A percentile compares a stretch with the other conserved stretches of the same genome.
Conservation (phyloP, 2,113 vertebrate species). For the Bagarius yarrelli region DNA sequence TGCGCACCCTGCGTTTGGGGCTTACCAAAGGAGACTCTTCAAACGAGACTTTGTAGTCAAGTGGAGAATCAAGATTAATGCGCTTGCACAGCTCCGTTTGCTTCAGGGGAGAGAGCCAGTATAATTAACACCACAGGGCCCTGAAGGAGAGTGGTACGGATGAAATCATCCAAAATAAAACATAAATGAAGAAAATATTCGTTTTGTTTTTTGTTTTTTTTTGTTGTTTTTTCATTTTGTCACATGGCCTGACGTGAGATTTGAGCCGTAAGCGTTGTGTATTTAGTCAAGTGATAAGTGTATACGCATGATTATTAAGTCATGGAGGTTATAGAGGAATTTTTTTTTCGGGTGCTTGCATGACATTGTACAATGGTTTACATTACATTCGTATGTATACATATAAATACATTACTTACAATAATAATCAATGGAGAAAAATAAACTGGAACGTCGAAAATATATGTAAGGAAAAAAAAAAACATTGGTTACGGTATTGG, state of each 20-base stretch:
- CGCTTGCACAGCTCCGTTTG: conserved; percentile 62
- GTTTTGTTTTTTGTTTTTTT: background rate
- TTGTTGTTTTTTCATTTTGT: too few relatives aligned
- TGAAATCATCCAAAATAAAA: conserved; percentile 52
- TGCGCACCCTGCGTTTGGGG: conserved; percentile 63
- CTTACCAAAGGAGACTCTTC: conserved; percentile 70
- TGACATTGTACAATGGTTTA: background rate
- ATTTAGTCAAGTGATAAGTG: too few relatives aligned
- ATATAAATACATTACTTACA: too few relatives aligned
- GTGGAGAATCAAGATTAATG: conserved; percentile 76
- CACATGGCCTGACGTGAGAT: background rate
- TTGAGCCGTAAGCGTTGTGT: background rate
- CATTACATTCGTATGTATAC: background rate
- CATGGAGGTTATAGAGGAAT: background rate
- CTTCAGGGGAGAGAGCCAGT: conserved; percentile 55
- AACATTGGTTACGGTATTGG: too few relatives aligned
- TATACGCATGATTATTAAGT: background rate
- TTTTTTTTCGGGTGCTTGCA: background rate
- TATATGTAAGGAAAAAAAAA: too few relatives aligned
- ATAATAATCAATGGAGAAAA: too few relatives aligned
- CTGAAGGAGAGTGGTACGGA: conserved; percentile 54
- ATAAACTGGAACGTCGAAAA: too few relatives aligned
- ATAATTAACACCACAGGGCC: conserved; percentile 73
- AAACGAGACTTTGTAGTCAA: conserved; percentile 70
- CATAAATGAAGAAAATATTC: conserved; percentile 46